These are phyloP conservation scores for Branchellion lobata DNA, from an alignment of 2,888 invertebrate genomes.

Conservation along the genomic window DNA sequence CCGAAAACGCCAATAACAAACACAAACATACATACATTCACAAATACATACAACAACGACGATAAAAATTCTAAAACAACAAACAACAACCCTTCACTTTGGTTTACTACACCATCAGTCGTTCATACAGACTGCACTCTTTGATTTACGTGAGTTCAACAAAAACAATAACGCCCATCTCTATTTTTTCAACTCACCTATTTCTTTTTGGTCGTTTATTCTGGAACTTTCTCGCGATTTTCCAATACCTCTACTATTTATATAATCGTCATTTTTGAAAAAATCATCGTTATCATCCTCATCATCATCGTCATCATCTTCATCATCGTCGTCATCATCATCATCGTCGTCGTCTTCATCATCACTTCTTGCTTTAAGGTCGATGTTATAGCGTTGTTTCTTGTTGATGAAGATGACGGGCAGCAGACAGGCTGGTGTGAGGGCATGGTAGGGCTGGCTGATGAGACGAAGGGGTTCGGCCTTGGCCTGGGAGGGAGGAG, in stretches of 20 bases:
- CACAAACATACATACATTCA: neutral
- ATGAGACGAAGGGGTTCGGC: neutral
- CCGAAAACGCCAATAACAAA: slow-evolving; percentile 7
- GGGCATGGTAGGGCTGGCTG: neutral
- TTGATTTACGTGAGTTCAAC: neutral
- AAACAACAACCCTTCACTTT: neutral
- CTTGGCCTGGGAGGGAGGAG: neutral
- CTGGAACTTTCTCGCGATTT: neutral
- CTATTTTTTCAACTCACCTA: neutral
- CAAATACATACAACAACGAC: slow-evolving; percentile 2
- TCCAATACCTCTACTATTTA: neutral
- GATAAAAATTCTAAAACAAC: neutral
- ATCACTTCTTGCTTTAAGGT: neutral
- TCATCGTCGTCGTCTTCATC: slow-evolving; percentile 8
- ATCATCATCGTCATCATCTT: neutral
- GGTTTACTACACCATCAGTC: neutral
- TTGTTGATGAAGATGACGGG: slow-evolving; percentile 38
- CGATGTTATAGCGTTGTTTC: neutral
- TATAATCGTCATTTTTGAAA: neutral
- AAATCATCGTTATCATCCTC: neutral
- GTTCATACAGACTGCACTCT: neutral
- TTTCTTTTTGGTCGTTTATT: neutral
- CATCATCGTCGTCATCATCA: slow-evolving; percentile 8
- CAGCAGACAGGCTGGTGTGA: slow-evolving; percentile 42
- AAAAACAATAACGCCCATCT: neutral